A percentile compares a stretch with the other conserved stretches of the same genome.
phyloP scores from a whole-genome alignment of 2,888 invertebrate genomes.

The Drosophila limbata region DNA sequence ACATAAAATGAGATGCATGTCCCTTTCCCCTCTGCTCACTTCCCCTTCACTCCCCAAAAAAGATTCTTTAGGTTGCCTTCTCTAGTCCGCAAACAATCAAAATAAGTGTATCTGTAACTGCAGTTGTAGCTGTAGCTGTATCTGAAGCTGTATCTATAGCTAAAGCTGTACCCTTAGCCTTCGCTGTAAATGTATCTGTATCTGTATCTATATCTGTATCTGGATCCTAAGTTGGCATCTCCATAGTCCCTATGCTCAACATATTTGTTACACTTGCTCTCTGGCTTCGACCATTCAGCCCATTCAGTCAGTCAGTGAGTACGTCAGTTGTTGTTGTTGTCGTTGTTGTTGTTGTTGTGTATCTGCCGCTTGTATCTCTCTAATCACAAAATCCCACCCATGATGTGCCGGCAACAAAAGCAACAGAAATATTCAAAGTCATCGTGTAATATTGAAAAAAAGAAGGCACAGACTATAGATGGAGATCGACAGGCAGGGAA shows the following conservation, averaged over 20 bases:
- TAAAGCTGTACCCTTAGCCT: constrained; percentile 12
- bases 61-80: constrained; percentile 6
- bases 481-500: neutral
- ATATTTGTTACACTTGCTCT: constrained; percentile 74
- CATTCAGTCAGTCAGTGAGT: constrained; percentile 17
- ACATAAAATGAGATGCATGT: constrained; percentile 23
- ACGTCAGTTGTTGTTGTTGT: constrained; percentile 10
- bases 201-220: constrained; percentile 21
- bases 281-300: constrained; percentile 19
- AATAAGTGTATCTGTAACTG: constrained; percentile 61
- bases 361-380: constrained; percentile 63
- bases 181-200: neutral
- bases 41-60: neutral
- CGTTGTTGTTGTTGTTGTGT: constrained; percentile 23
- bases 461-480: constrained; percentile 7
- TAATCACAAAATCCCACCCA: constrained; percentile 81
- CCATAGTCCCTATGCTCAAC: constrained; percentile 38
- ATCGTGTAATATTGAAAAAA: constrained; percentile 77
- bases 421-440: constrained; percentile 75
- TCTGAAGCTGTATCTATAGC: neutral
- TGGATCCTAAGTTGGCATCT: constrained; percentile 25
- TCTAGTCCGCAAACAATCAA: constrained; percentile 63
- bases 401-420: constrained; percentile 60
- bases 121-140: constrained; percentile 10
- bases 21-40: neutral